A percentile compares a stretch with the other conserved stretches of the same genome.
phyloP scores from a whole-genome alignment of 1,140 invertebrate species.

The Brachionus angularis region DNA sequence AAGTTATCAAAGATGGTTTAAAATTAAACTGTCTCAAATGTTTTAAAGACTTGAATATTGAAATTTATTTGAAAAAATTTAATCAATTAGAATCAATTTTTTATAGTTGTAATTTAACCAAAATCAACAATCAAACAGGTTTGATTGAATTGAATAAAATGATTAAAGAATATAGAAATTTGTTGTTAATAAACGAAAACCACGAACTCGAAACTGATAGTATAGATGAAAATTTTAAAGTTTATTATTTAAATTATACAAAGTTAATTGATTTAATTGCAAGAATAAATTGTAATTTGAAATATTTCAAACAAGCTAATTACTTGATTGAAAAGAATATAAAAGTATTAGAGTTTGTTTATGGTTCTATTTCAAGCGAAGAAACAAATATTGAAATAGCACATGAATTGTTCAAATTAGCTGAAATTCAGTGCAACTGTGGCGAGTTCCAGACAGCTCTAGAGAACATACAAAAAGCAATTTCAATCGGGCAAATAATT shows the following conservation, averaged over 20 bases:
- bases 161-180: neutral
- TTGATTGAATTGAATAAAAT: neutral
- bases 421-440: slow-evolving; percentile 62
- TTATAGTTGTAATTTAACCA: too few species aligned
- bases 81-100: neutral
- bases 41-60: neutral
- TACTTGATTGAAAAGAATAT: slow-evolving; percentile 59
- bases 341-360: slow-evolving; percentile 58
- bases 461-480: slow-evolving; percentile 45
- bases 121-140: too few species aligned
- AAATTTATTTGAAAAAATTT: neutral
- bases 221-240: slow-evolving; percentile 22
- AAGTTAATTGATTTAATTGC: slow-evolving; percentile 32
- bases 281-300: slow-evolving; percentile 44
- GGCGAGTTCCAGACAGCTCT: slow-evolving; percentile 45
- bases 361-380: slow-evolving; percentile 52
- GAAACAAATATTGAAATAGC: slow-evolving; percentile 63
- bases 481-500: slow-evolving; percentile 27
- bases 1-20: neutral
- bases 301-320: slow-evolving; percentile 53
- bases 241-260: slow-evolving; percentile 21
- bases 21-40: neutral
- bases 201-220: neutral
- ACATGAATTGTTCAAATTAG: slow-evolving; percentile 60
- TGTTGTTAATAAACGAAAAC: neutral